A percentile compares a stretch with the other conserved stretches of the same genome.
phyloP scores from a whole-genome alignment of 2,113 vertebrate species.

The Corythoichthys intestinalis region DNA sequence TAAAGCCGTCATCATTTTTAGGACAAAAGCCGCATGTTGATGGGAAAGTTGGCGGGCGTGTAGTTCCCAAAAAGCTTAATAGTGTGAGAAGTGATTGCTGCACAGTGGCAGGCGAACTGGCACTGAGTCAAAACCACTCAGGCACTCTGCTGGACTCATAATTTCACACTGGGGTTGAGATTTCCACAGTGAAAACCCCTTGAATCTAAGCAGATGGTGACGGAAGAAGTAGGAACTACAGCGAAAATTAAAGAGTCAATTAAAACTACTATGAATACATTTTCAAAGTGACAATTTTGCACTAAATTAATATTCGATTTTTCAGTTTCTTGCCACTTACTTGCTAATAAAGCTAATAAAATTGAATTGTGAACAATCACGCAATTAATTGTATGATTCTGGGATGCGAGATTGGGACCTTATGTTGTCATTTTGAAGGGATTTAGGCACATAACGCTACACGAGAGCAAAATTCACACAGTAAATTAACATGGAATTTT shows the following conservation, averaged over 20 bases:
- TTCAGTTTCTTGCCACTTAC: too few relatives aligned
- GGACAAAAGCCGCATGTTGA: not conserved
- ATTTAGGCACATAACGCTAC: not conserved
- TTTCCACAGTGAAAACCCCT: not conserved
- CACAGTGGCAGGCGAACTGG: conserved; percentile 6
- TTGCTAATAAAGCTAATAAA: too few relatives aligned
- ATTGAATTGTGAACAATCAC: not conserved
- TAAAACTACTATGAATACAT: too few relatives aligned
- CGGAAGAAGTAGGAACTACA: not conserved
- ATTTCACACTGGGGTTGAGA: conserved; percentile 9
- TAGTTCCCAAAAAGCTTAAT: conserved; percentile 1
- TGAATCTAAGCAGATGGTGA: conserved; percentile 1
- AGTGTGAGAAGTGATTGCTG: conserved; percentile 1
- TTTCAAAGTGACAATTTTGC: too few relatives aligned
- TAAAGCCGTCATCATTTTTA: not conserved
- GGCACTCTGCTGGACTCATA: not conserved
- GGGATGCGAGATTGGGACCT: not conserved
- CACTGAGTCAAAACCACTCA: not conserved
- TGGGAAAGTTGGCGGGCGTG: not conserved
- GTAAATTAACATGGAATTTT: not conserved
- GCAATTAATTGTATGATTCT: not conserved
- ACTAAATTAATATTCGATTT: too few relatives aligned
- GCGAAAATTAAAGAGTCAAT: too few relatives aligned
- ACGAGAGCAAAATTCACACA: not conserved
- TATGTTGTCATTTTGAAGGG: not conserved